These are phyloP conservation scores for Hippocampus kuda DNA, from an alignment of 2,797 vertebrate species.

Conservation along the genomic window DNA sequence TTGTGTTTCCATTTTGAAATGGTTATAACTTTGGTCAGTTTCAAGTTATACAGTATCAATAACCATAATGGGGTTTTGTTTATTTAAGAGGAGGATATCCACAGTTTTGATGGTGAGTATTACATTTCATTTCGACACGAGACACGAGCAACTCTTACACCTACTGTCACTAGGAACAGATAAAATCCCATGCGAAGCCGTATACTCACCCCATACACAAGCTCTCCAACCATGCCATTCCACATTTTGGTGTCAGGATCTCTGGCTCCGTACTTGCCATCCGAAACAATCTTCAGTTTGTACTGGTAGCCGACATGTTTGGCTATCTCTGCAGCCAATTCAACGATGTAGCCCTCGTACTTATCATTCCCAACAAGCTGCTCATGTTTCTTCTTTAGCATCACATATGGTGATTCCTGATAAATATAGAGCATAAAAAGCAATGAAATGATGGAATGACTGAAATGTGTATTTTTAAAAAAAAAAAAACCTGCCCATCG, in stretches of 20 bases:
- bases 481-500: neutral
- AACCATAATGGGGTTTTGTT: too few relatives aligned
- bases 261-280: constrained; percentile 90
- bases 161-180: neutral
- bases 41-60: too few relatives aligned
- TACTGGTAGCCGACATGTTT: constrained; percentile 96
- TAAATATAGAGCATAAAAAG: neutral
- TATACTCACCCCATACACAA: constrained; percentile 92
- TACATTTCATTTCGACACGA: neutral
- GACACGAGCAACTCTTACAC: neutral
- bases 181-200: neutral
- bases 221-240: constrained; percentile 99
- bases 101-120: too few relatives aligned
- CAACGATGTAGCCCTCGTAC: constrained; percentile 96
- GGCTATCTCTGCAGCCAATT: constrained; percentile 92
- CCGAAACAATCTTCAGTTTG: constrained; percentile 88
- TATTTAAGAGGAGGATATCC: too few relatives aligned
- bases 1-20: too few relatives aligned
- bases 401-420: constrained; percentile 95
- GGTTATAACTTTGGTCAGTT: too few relatives aligned
- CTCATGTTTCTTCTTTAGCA: constrained; percentile 97
- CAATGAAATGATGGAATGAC: neutral
- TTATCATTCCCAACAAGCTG: constrained; percentile 86
- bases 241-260: constrained; percentile 91
- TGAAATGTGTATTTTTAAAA: neutral